phyloP scores from a whole-genome alignment of 35 echinoderm and acorn worm species.

The Apostichopus parvimensis region DNA sequence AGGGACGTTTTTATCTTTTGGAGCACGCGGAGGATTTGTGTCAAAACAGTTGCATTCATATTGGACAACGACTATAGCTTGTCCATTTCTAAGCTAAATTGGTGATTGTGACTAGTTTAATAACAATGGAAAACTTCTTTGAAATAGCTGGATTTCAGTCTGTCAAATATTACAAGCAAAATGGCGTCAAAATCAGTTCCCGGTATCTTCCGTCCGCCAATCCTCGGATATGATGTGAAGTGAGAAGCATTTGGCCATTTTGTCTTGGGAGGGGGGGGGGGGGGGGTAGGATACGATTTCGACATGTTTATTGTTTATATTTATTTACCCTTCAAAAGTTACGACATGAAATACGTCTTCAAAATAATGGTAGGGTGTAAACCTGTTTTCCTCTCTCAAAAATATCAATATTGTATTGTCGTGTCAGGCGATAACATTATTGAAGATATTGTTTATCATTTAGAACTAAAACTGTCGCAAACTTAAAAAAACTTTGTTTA shows the following conservation, averaged over 20 bases:
- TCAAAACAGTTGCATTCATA: slow-evolving; percentile 44
- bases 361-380: too few relatives aligned
- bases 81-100: slow-evolving; percentile 22
- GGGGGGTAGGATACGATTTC: too few relatives aligned
- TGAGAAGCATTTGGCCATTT: background rate
- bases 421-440: too few relatives aligned
- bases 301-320: too few relatives aligned
- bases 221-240: slow-evolving; percentile 25
- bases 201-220: background rate
- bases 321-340: too few relatives aligned
- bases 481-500: too few relatives aligned
- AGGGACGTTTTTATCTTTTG: slow-evolving; percentile 39
- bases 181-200: slow-evolving; percentile 3
- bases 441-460: too few relatives aligned
- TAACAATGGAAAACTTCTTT: background rate
- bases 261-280: too few relatives aligned
- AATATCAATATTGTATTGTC: too few relatives aligned
- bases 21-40: background rate
- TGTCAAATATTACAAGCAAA: background rate
- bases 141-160: slow-evolving; percentile 32
- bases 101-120: slow-evolving; percentile 15
- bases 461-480: too few relatives aligned
- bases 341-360: too few relatives aligned
- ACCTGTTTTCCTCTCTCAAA: too few relatives aligned
- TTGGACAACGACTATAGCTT: slow-evolving; percentile 9